Evolutionary conservation across 2,797 vertebrate species (phyloP).

Genomic region (Thaleichthys pacificus): DNA sequence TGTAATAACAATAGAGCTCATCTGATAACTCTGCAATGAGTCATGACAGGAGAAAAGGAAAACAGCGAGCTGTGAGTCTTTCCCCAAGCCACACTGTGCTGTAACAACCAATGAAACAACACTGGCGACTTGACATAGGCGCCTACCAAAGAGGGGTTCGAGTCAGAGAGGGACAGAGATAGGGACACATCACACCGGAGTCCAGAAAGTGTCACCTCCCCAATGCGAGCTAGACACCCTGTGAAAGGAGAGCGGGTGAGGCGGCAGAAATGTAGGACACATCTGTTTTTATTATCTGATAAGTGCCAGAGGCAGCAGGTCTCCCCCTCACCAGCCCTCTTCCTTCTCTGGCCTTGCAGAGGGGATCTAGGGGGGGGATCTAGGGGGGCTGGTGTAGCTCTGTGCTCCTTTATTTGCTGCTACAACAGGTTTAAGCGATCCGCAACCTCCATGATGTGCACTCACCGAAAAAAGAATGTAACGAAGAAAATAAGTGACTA

Average conservation of each 20-base stretch:
- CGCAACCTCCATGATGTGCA: no score
- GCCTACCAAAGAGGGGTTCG: background rate
- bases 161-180: slow-evolving; percentile 19
- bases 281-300: slow-evolving; percentile 43
- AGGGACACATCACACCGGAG: slow-evolving; percentile 33
- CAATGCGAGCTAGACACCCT: slow-evolving; percentile 27
- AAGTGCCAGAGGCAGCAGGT: slow-evolving; percentile 28
- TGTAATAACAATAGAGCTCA: background rate
- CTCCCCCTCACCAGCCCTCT: slow-evolving; percentile 9
- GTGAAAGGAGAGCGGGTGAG: slow-evolving; percentile 30
- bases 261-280: slow-evolving; percentile 27
- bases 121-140: background rate
- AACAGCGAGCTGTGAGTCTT: background rate
- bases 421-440: no score
- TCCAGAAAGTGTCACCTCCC: slow-evolving; percentile 39
- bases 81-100: background rate
- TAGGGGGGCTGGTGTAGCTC: no score
- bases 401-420: no score
- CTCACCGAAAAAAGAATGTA: no score
- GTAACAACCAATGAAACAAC: background rate
- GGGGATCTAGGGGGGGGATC: slow-evolving; percentile 25
- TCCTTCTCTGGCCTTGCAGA: slow-evolving; percentile 20
- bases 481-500: no score
- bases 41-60: background rate
- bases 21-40: background rate